These are phyloP conservation scores for Sebastes jordani DNA, from an alignment of 2,797 vertebrate species.

Conservation along the genomic window DNA sequence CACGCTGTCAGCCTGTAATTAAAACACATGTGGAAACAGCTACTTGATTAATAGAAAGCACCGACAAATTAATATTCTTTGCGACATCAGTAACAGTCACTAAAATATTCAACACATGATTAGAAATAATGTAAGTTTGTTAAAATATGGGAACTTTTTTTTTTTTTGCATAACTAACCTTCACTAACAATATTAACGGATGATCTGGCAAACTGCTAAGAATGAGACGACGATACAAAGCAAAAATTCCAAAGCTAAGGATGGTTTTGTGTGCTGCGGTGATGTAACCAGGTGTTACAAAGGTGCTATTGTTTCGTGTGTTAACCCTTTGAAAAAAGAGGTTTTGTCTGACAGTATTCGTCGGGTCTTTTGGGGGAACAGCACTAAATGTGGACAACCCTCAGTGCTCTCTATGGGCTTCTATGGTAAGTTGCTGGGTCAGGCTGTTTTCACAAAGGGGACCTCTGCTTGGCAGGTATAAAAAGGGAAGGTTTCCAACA, in stretches of 20 bases:
- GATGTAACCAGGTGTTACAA: conserved; percentile 26
- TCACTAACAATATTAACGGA: not conserved
- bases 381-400: conserved; percentile 23
- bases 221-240: not conserved
- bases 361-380: conserved; percentile 41
- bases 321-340: conserved; percentile 44
- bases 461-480: conserved; percentile 46
- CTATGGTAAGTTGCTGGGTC: conserved; percentile 50
- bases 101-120: not conserved
- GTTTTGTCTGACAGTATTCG: conserved; percentile 34
- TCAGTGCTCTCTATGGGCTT: conserved; percentile 40
- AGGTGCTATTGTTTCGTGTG: conserved; percentile 29
- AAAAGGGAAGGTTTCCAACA: conserved; percentile 39
- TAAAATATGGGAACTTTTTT: not conserved
- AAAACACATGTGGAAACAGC: not conserved
- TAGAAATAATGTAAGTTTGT: not conserved
- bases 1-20: not conserved
- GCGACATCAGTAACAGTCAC: not conserved
- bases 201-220: not conserved
- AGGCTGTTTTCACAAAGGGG: conserved; percentile 54
- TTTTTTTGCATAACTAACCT: not conserved
- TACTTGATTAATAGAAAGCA: not conserved
- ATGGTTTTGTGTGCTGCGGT: conserved; percentile 4
- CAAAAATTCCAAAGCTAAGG: conserved; percentile 4
- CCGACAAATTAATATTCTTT: not conserved